Conservation (phyloP, 2,113 vertebrate species). For the Trogon surrucura region DNA sequence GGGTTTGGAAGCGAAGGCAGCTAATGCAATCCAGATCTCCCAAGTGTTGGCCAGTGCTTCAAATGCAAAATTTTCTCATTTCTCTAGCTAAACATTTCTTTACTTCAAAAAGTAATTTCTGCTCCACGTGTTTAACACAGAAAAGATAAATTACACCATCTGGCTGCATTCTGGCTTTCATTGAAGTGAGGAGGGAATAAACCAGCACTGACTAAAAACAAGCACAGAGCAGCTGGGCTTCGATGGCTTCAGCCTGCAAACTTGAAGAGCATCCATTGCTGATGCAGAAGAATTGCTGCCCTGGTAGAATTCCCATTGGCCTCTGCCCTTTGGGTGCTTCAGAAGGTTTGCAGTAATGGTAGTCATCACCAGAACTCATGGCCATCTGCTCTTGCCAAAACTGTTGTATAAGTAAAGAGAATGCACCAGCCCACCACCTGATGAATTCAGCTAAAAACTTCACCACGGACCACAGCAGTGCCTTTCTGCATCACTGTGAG, state of each 20-base stretch:
- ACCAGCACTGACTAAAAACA: background rate
- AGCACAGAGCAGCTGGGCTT: background rate
- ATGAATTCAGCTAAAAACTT: background rate
- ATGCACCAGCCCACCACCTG: background rate
- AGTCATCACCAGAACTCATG: background rate
- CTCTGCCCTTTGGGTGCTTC: background rate
- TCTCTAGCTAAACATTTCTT: background rate
- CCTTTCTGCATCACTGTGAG: background rate
- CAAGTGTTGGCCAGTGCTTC: background rate
- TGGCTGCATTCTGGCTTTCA: background rate
- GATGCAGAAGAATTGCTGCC: background rate
- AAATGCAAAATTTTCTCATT: background rate
- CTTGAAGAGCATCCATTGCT: background rate
- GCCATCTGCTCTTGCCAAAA: background rate
- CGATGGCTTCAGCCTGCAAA: background rate
- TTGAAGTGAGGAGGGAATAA: background rate
- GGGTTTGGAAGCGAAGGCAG: background rate
- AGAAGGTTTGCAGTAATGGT: background rate
- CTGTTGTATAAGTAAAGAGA: background rate
- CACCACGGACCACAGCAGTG: accelerated
- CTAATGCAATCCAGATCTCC: background rate
- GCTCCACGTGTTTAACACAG: background rate
- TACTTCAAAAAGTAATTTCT: background rate
- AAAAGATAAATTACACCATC: background rate
- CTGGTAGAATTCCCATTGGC: background rate